Evolutionary conservation across 64 coral and sea anemone species (phyloP).

Genomic region (Porites australiensis): DNA sequence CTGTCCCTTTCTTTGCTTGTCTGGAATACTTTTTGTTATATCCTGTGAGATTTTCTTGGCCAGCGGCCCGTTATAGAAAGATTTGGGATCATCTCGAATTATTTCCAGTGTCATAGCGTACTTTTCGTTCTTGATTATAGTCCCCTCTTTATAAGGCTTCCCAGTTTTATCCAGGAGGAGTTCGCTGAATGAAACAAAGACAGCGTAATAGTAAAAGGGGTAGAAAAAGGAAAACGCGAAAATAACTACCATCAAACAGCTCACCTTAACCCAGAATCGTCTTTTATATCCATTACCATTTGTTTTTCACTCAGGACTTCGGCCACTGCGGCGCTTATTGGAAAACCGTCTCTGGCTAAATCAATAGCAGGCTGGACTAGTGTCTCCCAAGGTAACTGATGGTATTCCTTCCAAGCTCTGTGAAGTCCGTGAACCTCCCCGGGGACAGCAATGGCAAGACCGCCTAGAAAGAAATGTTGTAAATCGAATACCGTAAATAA

Average conservation of each 20-base stretch:
- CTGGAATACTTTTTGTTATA: neutral
- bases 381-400: conserved; percentile 59
- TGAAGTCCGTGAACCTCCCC: conserved; percentile 57
- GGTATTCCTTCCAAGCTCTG: conserved; percentile 27
- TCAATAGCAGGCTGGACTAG: conserved; percentile 76
- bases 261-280: conserved; percentile 65
- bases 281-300: conserved; percentile 4
- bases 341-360: conserved; percentile 67
- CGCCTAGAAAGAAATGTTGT: no score
- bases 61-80: conserved; percentile 60
- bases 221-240: no score
- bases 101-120: conserved; percentile 61
- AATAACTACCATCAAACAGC: no score
- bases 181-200: conserved; percentile 41
- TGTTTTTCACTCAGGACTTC: neutral
- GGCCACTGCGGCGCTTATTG: conserved; percentile 30
- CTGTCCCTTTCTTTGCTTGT: neutral
- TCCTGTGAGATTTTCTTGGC: conserved; percentile 39
- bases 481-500: no score
- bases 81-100: conserved; percentile 42
- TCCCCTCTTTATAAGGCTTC: neutral
- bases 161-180: conserved; percentile 38
- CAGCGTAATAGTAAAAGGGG: no score
- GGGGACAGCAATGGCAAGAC: neutral
- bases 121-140: conserved; percentile 31